Percentiles rank a stretch among this genome's conserved stretches.
Conservation (phyloP, 2,797 vertebrate genomes). For the Acanthiza pusilla region DNA sequence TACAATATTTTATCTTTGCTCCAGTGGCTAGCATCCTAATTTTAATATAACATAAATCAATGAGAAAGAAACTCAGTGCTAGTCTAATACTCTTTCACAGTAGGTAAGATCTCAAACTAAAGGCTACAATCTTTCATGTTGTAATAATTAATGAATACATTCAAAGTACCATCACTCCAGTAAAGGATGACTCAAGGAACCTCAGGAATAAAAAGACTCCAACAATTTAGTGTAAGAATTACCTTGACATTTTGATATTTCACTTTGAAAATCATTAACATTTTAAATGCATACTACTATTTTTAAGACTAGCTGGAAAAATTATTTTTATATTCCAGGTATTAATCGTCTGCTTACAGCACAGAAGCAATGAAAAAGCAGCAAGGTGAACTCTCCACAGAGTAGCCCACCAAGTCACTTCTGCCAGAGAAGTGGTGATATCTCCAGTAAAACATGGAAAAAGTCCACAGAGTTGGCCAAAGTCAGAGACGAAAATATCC, state of each 20-base stretch:
- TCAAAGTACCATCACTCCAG: not conserved
- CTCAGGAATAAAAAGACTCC: not conserved
- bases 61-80: not conserved
- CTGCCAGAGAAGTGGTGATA: not conserved
- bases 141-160: conserved; percentile 5
- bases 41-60: not conserved
- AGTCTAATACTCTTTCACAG: not conserved
- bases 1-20: not conserved
- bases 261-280: not conserved
- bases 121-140: not conserved
- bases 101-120: not conserved
- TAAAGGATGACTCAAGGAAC: not conserved
- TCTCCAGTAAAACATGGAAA: not conserved
- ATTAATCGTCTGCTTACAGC: not conserved
- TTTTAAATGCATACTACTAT: not conserved
- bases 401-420: not conserved
- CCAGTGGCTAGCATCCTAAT: not conserved
- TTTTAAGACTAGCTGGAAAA: conserved; percentile 5
- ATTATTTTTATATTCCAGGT: not conserved
- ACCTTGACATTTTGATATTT: not conserved
- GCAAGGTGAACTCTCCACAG: not conserved
- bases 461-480: not conserved
- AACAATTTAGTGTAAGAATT: not conserved
- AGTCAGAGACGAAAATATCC: rapidly evolving
- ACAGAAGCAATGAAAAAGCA: not conserved